Evolutionary conservation across 2,113 vertebrate species (phyloP).

Genomic region (Rallus limicola): DNA sequence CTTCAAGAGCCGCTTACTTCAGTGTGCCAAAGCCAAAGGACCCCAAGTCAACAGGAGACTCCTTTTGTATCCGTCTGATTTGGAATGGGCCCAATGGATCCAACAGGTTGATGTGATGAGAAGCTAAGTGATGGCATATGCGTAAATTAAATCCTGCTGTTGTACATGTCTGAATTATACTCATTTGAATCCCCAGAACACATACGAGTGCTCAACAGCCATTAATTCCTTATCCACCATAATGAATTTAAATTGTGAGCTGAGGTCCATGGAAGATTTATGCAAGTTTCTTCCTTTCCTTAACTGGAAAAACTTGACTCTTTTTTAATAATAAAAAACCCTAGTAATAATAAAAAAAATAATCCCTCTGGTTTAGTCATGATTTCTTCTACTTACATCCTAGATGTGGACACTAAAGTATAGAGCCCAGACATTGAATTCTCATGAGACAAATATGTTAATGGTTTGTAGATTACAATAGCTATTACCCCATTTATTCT

Average conservation of each 20-base stretch:
- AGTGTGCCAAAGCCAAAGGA: background rate
- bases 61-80: background rate
- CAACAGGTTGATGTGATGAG: background rate
- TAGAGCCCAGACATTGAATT: background rate
- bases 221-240: background rate
- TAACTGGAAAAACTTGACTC: background rate
- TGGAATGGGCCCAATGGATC: background rate
- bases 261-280: background rate
- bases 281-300: background rate
- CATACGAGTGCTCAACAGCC: background rate
- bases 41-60: background rate
- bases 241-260: background rate
- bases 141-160: background rate
- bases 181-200: conserved; percentile 7
- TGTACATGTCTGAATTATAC: background rate
- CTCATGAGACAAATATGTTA: conserved; percentile 10
- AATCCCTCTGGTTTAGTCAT: background rate
- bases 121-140: background rate
- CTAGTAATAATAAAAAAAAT: background rate
- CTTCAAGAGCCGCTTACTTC: background rate
- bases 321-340: background rate
- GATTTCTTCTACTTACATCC: background rate
- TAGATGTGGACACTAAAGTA: background rate
- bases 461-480: background rate
- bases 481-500: conserved; percentile 5